These are phyloP conservation scores for Drosophila barbarae DNA, from an alignment of 2,888 invertebrate species.

Conservation along the genomic window DNA sequence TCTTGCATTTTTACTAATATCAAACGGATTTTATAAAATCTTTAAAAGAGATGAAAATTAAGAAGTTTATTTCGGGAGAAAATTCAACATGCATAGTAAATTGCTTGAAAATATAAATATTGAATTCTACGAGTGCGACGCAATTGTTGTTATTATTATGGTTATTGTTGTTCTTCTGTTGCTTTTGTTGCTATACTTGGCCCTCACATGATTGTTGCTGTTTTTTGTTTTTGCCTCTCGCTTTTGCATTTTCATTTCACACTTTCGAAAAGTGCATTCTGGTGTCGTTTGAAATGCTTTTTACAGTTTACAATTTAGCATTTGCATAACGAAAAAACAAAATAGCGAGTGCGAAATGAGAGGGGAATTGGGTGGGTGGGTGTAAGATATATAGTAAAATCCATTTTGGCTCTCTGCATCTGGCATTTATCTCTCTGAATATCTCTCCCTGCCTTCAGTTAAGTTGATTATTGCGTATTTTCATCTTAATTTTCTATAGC, in stretches of 20 bases:
- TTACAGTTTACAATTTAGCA: slow-evolving; percentile 40
- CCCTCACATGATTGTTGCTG: slow-evolving; percentile 55
- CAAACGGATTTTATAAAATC: background rate
- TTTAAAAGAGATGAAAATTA: background rate
- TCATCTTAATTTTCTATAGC: slow-evolving; percentile 43
- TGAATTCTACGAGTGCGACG: slow-evolving; percentile 5
- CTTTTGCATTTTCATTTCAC: slow-evolving; percentile 51
- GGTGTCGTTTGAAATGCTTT: slow-evolving; percentile 30
- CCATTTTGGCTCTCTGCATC: slow-evolving; percentile 14
- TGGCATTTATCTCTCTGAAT: slow-evolving; percentile 9
- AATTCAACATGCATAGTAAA: background rate
- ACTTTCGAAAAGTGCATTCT: slow-evolving; percentile 58
- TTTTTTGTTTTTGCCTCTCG: slow-evolving; percentile 12
- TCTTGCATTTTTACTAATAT: slow-evolving; percentile 5
- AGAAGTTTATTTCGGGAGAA: background rate
- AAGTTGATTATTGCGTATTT: slow-evolving; percentile 58
- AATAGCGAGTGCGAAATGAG: slow-evolving; percentile 19
- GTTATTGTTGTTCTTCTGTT: slow-evolving; percentile 2
- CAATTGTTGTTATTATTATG: slow-evolving; percentile 19
- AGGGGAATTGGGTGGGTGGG: background rate
- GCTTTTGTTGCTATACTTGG: slow-evolving; percentile 17
- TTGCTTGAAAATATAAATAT: slow-evolving; percentile 9
- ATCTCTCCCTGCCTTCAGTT: slow-evolving; percentile 6
- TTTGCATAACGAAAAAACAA: slow-evolving; percentile 58
- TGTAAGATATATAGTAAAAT: background rate